Percentiles rank a stretch among this genome's conserved stretches.
These are phyloP conservation scores for Ancistrus triradiatus DNA, from an alignment of 2,113 vertebrate species.

Conservation along the genomic window DNA sequence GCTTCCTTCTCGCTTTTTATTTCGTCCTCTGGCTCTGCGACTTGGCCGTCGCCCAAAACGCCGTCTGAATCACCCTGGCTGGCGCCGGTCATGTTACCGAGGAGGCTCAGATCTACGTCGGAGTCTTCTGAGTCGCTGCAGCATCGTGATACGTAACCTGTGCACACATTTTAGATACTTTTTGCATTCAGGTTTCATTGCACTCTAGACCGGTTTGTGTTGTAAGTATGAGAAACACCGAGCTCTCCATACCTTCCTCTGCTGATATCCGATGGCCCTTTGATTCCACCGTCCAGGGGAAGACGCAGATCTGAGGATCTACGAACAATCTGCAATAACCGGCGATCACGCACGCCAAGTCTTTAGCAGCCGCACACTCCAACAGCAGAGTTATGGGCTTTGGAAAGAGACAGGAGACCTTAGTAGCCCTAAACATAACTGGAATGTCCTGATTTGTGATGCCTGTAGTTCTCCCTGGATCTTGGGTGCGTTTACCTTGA, in stretches of 20 bases:
- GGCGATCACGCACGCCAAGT: slow-evolving; percentile 83
- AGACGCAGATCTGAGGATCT: slow-evolving; percentile 74
- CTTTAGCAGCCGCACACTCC: slow-evolving; percentile 87
- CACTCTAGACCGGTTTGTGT: too few species aligned
- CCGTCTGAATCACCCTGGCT: not conserved
- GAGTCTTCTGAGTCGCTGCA: slow-evolving; percentile 90
- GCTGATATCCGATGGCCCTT: slow-evolving; percentile 80
- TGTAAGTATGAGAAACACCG: too few species aligned
- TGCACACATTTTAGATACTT: too few species aligned
- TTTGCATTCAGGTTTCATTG: too few species aligned
- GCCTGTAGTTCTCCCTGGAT: too few species aligned
- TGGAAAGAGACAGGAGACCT: slow-evolving; percentile 14
- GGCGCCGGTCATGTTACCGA: slow-evolving; percentile 35
- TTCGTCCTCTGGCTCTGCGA: slow-evolving; percentile 48
- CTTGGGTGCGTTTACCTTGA: too few species aligned
- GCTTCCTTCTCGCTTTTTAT: slow-evolving; percentile 40
- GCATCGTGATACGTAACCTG: slow-evolving; percentile 87
- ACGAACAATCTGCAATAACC: slow-evolving; percentile 87
- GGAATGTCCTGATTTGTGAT: too few species aligned
- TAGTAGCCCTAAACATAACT: too few species aligned
- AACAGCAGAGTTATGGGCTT: slow-evolving; percentile 86
- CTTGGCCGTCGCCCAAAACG: slow-evolving; percentile 36
- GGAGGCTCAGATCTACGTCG: slow-evolving; percentile 69
- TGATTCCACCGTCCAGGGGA: slow-evolving; percentile 74
- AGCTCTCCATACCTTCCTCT: slow-evolving; percentile 97